Evolutionary conservation across 2,888 invertebrate genomes (phyloP).

Genomic region (Acanthosepion lycidas): DNA sequence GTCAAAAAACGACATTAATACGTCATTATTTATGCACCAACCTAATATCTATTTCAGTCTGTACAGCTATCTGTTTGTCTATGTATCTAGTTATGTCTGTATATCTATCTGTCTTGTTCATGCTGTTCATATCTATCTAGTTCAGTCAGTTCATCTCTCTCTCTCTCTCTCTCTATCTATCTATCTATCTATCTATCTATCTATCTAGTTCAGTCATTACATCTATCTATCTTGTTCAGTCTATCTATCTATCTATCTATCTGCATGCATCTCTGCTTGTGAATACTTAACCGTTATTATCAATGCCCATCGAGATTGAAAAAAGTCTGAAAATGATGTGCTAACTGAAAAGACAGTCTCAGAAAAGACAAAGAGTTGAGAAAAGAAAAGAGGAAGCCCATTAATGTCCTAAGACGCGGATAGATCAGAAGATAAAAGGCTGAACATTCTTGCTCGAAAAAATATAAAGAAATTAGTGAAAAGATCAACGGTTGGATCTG

Average conservation of each 20-base stretch:
- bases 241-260: too few relatives aligned
- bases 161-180: too few relatives aligned
- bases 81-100: background rate
- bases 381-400: background rate
- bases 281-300: background rate
- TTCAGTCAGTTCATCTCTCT: background rate
- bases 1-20: too few relatives aligned
- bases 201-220: background rate
- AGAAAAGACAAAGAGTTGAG: background rate
- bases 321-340: background rate
- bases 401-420: background rate
- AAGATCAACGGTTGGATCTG: background rate
- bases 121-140: too few relatives aligned
- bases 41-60: too few relatives aligned
- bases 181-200: background rate
- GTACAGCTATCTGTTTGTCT: too few relatives aligned
- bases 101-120: background rate
- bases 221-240: too few relatives aligned
- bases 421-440: background rate
- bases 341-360: background rate
- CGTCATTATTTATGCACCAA: too few relatives aligned
- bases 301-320: background rate
- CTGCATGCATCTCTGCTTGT: too few relatives aligned
- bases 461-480: background rate
- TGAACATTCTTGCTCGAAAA: background rate